Evolutionary conservation across 2,113 vertebrate genomes (phyloP), one percentile per base, ranked within the genome.

Genomic region (Oriolus oriolus): DNA sequence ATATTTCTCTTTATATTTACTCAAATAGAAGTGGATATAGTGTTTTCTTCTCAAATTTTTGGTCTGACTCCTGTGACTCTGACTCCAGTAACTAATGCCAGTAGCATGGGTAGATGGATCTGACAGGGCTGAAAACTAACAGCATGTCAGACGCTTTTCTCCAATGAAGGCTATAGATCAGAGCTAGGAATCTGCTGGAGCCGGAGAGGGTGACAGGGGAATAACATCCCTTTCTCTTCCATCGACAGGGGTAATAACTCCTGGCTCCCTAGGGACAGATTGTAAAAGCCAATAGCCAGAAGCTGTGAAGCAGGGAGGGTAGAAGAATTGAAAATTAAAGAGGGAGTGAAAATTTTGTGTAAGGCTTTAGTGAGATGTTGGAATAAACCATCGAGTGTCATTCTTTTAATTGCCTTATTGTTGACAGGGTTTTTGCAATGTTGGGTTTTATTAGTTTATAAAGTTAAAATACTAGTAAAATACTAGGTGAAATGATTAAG

Each of bases 141-240:
- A 97, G 98, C 95, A n/a, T 96, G 96, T 98, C 97, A 93, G 97
- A 95, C 87, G 97, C 97, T 97, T 98, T 98, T 98, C 98, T 97
- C 97, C 98, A 87, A 97, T 97, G 97, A 97, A 97, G 97, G 98
- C 98, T 96, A 99, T 99, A 98, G 98, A 99, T 99, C 99, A 99
- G 98, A 96, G 82, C 98, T 97, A 96, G 97, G 98, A 98, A 98
- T 98, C 98, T 98, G 98, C 98, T 97, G 97, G 97, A 98, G 98
- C 98, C 30, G 93, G 97, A 98, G 98, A 98, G 97, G 99, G 98
- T 99, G 99, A 99, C 99, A 99, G 98, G 98, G 99, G 99, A 99
- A 99, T 99, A 99, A 99, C 99, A 99, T 99, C 99, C 99, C 98
- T 99, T 99, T 99, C 99, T 99, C 99, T 99, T 99, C 98, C 98